A percentile compares a stretch with the other conserved stretches of the same genome.
Evolutionary conservation across 2,888 invertebrate species (phyloP).

Genomic region (Dichetophora obliterata): DNA sequence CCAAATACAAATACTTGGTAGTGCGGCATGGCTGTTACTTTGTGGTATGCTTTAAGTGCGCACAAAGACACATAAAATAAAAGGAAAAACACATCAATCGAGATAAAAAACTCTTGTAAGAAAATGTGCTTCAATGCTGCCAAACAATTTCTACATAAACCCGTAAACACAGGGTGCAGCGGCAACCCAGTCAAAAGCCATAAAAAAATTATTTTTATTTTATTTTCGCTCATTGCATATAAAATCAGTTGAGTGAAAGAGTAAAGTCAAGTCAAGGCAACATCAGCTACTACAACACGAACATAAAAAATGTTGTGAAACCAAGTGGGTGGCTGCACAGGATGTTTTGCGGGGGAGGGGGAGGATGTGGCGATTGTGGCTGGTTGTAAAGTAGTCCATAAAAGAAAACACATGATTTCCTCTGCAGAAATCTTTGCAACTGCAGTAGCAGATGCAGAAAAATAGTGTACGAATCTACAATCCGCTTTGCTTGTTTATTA

Average conservation of each 20-base stretch:
- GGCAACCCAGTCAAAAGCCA: slow-evolving; percentile 3
- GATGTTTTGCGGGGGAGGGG: neutral
- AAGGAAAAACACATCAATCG: neutral
- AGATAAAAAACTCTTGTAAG: neutral
- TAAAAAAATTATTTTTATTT: slow-evolving; percentile 30
- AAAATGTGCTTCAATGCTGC: neutral
- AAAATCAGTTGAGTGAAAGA: neutral
- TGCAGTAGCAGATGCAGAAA: neutral
- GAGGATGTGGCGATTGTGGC: neutral
- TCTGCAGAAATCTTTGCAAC: slow-evolving; percentile 19
- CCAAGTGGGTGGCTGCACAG: slow-evolving; percentile 1
- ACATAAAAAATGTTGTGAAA: neutral
- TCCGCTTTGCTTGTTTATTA: slow-evolving; percentile 5
- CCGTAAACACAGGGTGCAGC: slow-evolving; percentile 1
- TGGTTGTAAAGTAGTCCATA: slow-evolving; percentile 10
- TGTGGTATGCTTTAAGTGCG: too few species aligned
- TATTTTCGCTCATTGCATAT: slow-evolving; percentile 25
- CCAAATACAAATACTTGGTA: too few species aligned
- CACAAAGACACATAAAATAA: slow-evolving; percentile 1
- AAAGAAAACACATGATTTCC: slow-evolving; percentile 20
- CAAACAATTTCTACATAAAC: neutral
- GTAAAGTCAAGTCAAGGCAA: neutral
- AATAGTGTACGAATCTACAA: neutral
- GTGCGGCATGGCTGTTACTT: too few species aligned
- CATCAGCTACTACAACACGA: slow-evolving; percentile 1